Base-by-base conservation (phyloP, 2,797 vertebrate species). In the Argyrosomus regius region DNA sequence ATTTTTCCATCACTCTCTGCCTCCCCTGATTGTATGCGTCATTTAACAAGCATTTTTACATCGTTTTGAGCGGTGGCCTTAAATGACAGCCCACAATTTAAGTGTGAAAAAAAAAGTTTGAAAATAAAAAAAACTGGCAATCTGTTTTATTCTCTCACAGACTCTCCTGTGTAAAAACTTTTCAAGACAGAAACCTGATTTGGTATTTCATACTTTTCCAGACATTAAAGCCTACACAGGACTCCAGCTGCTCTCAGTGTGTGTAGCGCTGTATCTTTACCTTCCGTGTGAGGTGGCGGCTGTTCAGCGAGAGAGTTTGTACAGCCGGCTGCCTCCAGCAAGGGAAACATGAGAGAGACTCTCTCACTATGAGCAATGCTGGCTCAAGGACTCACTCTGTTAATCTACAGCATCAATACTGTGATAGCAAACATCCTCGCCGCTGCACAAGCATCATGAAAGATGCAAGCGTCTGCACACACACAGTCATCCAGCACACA, bases 341-440 rank as follows among this genome's bases (percentile, higher is more conserved):
- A 78, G 14, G 45, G 80, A 78, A 78, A 80, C 84, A 70, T 64
- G 74, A 79, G 75, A 77, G 56, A 77, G 24, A 28, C 22, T 48
- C 46, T 22, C 59, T 80, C 71, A 63, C 82, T 41, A 26, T 0
- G 31, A 80, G 77, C 5, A 3, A 74, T 11, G 74, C 43, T 59
- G 69, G 48, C 77, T 86, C 67, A 49, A 76, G 72, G 75, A 77
- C 75, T 78, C 6, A 6, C 66, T 31, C 66, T 31, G 84, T 84
- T 90, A 84, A 86, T 87, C 77, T 85, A 78, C 61, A 81, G 69
- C 84, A 83, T 83, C 84, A 72, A 79, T 73, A 78, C 81, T 43
- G 74, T 65, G 57, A 81, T 56, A 64, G 61, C 58, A 69, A 77
- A 80, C 64, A 67, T 57, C 63, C 60, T 79, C 68, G n/a, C 17